phyloP scores from a whole-genome alignment of 2,113 vertebrate species.

The Gasterosteus aculeatus region DNA sequence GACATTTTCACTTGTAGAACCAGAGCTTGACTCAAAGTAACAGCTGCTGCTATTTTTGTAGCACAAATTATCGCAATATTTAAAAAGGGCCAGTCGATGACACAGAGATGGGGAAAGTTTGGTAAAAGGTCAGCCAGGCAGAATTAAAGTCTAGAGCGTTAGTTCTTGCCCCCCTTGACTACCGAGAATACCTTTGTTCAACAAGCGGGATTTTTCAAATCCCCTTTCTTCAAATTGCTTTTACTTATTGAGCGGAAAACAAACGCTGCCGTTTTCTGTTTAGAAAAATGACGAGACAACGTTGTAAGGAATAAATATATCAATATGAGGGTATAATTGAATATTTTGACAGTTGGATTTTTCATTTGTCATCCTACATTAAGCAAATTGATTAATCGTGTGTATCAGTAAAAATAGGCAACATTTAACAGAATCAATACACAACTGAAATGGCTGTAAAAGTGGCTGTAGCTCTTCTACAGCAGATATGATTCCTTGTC shows the following conservation, averaged over 20 bases:
- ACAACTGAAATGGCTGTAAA: neutral
- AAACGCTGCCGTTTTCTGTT: neutral
- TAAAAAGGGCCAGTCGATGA: too few species aligned
- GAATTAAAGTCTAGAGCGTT: neutral
- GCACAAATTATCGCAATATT: too few species aligned
- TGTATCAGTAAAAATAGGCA: neutral
- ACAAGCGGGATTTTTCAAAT: slow-evolving; percentile 17
- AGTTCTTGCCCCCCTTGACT: slow-evolving; percentile 17
- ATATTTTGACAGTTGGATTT: neutral
- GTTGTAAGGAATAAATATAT: neutral
- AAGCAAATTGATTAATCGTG: neutral
- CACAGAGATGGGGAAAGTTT: too few species aligned
- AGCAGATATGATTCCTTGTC: slow-evolving; percentile 17
- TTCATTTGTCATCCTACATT: neutral
- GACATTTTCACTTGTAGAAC: too few species aligned
- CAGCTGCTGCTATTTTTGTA: too few species aligned
- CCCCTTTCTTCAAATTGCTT: slow-evolving; percentile 26
- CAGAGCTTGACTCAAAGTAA: too few species aligned
- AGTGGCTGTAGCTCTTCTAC: neutral
- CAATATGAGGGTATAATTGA: neutral
- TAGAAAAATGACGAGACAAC: slow-evolving; percentile 14
- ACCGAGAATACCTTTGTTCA: slow-evolving; percentile 22
- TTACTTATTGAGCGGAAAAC: slow-evolving; percentile 2
- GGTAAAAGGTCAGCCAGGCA: neutral
- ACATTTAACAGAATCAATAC: neutral